Conservation (phyloP, 2,888 invertebrate species). For the Adela reaumurella region DNA sequence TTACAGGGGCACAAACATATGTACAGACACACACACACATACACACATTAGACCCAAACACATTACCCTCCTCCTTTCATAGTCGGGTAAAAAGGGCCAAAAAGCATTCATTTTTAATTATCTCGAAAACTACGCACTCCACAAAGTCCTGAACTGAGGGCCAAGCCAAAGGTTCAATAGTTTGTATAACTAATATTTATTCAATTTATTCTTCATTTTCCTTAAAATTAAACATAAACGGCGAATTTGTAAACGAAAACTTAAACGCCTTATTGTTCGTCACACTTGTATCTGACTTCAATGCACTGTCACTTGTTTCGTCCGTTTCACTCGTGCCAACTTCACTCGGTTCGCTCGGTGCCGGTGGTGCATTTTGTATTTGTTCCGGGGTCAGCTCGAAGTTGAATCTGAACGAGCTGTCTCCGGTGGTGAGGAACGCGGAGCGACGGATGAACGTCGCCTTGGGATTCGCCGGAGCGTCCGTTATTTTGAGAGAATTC, state of each 20-base stretch:
- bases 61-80: too few species aligned
- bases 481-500: constrained; percentile 56
- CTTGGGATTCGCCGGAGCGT: constrained; percentile 48
- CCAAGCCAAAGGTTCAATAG: too few species aligned
- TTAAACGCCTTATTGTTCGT: constrained; percentile 23
- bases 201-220: background rate
- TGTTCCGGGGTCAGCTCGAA: constrained; percentile 28
- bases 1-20: too few species aligned
- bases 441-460: constrained; percentile 69
- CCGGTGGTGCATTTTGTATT: constrained; percentile 16
- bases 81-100: too few species aligned
- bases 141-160: too few species aligned
- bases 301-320: constrained; percentile 14
- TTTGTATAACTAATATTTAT: too few species aligned
- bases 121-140: too few species aligned
- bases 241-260: constrained; percentile 44
- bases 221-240: constrained; percentile 67
- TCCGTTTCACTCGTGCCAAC: constrained; percentile 9
- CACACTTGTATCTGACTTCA: constrained; percentile 13
- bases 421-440: constrained; percentile 44
- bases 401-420: constrained; percentile 55
- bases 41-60: too few species aligned
- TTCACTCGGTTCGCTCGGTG: constrained; percentile 11
- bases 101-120: too few species aligned
- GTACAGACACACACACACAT: too few species aligned